These are phyloP conservation scores for Dendrolimus pini DNA, from an alignment of 2,888 invertebrate genomes.

Conservation along the genomic window DNA sequence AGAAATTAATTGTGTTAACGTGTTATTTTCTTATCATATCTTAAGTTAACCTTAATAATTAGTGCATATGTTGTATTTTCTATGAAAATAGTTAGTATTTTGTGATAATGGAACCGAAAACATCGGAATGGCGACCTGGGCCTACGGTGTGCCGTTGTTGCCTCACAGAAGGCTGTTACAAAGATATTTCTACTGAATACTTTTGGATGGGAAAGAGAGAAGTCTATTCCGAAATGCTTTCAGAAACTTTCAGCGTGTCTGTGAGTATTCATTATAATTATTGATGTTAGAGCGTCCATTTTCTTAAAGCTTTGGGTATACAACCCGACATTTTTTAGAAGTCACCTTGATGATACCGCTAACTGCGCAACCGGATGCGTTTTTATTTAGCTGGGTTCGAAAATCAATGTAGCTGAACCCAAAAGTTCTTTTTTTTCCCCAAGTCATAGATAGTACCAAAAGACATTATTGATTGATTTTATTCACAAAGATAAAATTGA, in stretches of 20 bases:
- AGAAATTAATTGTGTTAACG: not conserved
- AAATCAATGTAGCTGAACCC: constrained; percentile 25
- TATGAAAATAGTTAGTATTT: constrained; percentile 30
- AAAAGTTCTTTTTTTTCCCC: too few species aligned
- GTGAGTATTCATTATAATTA: constrained; percentile 35
- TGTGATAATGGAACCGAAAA: constrained; percentile 54
- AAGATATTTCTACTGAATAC: constrained; percentile 70
- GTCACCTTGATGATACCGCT: constrained; percentile 14
- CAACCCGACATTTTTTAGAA: constrained; percentile 27
- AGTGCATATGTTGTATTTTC: constrained; percentile 31
- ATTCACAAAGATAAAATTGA: too few species aligned
- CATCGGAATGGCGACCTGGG: constrained; percentile 61
- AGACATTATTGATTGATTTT: too few species aligned
- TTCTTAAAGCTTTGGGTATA: constrained; percentile 27
- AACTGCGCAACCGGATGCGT: constrained; percentile 7
- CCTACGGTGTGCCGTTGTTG: constrained; percentile 67
- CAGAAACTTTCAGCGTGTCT: constrained; percentile 48
- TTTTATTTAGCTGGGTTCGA: constrained; percentile 25
- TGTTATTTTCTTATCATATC: constrained; percentile 12
- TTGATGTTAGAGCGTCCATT: constrained; percentile 40
- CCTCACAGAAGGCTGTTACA: constrained; percentile 62
- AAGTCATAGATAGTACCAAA: too few species aligned
- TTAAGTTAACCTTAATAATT: constrained; percentile 21
- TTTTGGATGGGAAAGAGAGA: constrained; percentile 72
- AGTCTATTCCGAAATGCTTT: constrained; percentile 64